Evolutionary conservation across 2,888 invertebrate species (phyloP), one percentile per base, ranked within the genome.

Genomic region (Druceiella hillmani): DNA sequence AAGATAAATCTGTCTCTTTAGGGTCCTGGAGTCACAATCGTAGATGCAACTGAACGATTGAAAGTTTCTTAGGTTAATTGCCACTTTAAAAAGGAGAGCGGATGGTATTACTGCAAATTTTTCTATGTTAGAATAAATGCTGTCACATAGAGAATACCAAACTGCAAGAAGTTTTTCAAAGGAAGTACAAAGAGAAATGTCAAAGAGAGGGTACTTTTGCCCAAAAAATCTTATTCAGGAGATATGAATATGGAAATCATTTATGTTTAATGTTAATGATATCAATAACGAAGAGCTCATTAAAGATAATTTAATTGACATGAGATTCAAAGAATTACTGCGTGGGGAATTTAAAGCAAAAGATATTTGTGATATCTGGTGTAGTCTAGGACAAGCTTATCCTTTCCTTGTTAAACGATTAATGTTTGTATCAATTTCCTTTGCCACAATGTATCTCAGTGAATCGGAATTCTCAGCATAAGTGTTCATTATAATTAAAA

Each of bases 391-490:
- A 31, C 28, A 34, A 38, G 43, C 42, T 43, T 46, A 46, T 35
- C 38, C 40, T 33, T 33, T 25, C 37, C 34, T 42, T 36, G 41
- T 36, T 29, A 42, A 41, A 32, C 37, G 33, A 43, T 37, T 41
- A 27, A 43, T 37, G 41, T 40, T 36, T 24, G 37, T 45, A 40
- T 35, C 38, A 37, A 40, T 46, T 34, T 33, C 46, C 30, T 40
- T 46, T 46, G 43, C 42, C 14, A 45, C 44, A 30, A 48, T 38
- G 17, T 41, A 46, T 36, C 47, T 47, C 26, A 38, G 44, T 35
- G 40, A 44, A 28, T 39, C 39, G 39, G 38, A 39, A 28, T 44
- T 44, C 29, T 44, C 35, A 33, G 24, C 31, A 36, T 20, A 39
- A 28, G 40, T 44, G 28, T 39, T 41, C 25, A 44, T 37, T 34